Evolutionary conservation across 2,797 vertebrate species (phyloP).

Genomic region (Anabas testudineus): DNA sequence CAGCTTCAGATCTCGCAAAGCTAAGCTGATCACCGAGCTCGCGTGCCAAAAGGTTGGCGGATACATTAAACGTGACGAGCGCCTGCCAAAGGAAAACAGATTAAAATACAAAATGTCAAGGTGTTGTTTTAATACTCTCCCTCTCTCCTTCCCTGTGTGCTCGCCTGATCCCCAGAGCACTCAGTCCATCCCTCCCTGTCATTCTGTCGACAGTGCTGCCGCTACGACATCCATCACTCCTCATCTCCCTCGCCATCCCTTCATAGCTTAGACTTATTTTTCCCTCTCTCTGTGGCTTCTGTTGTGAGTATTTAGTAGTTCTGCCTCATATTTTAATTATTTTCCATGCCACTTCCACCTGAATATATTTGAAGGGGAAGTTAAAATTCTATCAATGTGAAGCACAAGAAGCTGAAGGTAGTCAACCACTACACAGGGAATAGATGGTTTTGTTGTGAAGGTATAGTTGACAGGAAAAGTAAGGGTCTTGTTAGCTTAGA

Average conservation of each 20-base stretch:
- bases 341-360: background rate
- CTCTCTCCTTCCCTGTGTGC: constrained; percentile 2
- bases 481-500: background rate
- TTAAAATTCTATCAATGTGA: too few species aligned
- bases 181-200: constrained; percentile 36
- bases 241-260: background rate
- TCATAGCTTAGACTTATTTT: constrained; percentile 11
- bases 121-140: constrained; percentile 48
- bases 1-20: constrained; percentile 33
- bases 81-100: constrained; percentile 42
- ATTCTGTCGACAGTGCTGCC: constrained; percentile 33
- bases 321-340: background rate
- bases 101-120: constrained; percentile 66
- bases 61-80: constrained; percentile 24
- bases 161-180: constrained; percentile 33
- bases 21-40: constrained; percentile 46
- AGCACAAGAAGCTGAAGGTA: too few species aligned
- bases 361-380: too few species aligned
- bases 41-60: constrained; percentile 30
- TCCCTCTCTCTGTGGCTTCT: constrained; percentile 3
- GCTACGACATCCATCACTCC: constrained; percentile 52
- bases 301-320: background rate
- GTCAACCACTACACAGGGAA: too few species aligned
- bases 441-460: background rate
- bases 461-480: background rate